Conservation (phyloP, 23 tunicate genomes). For the Oikopleura vanhoeffeni region DNA sequence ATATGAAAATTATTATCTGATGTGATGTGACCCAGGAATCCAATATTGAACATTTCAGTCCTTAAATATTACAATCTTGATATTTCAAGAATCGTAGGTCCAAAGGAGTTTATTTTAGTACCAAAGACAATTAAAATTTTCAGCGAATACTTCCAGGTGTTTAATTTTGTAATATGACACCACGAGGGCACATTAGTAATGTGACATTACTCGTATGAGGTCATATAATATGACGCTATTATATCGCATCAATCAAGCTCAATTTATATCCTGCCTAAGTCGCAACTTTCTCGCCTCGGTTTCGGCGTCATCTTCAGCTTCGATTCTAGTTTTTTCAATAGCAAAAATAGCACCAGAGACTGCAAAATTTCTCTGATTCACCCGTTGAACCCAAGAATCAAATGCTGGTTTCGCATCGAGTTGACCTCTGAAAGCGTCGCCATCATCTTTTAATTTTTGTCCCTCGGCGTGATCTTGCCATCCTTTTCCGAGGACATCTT, state of each 20-base stretch:
- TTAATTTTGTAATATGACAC: too few species aligned
- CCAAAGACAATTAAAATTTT: too few species aligned
- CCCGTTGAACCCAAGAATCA: slow-evolving; percentile 66
- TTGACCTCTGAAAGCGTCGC: slow-evolving; percentile 44
- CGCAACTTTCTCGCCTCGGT: not conserved
- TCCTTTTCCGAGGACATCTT: slow-evolving; percentile 97
- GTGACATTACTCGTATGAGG: not conserved
- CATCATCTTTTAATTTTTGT: slow-evolving; percentile 71
- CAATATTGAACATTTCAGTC: too few species aligned
- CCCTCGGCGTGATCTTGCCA: slow-evolving; percentile 97
- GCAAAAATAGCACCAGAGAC: slow-evolving; percentile 79
- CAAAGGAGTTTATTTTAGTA: too few species aligned
- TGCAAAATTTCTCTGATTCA: slow-evolving; percentile 52
- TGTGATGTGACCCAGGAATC: too few species aligned
- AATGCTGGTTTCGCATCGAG: slow-evolving; percentile 59
- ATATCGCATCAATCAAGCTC: not conserved
- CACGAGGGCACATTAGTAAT: not conserved
- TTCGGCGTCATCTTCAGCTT: not conserved
- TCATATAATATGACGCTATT: not conserved
- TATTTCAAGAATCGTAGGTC: too few species aligned
- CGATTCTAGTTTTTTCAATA: slow-evolving; percentile 35
- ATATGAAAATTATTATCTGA: too few species aligned
- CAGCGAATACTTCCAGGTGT: too few species aligned
- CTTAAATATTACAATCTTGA: too few species aligned
- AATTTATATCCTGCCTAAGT: too few species aligned